phyloP scores from a whole-genome alignment of 1,140 invertebrate species.

The Heliconius hermathena region DNA sequence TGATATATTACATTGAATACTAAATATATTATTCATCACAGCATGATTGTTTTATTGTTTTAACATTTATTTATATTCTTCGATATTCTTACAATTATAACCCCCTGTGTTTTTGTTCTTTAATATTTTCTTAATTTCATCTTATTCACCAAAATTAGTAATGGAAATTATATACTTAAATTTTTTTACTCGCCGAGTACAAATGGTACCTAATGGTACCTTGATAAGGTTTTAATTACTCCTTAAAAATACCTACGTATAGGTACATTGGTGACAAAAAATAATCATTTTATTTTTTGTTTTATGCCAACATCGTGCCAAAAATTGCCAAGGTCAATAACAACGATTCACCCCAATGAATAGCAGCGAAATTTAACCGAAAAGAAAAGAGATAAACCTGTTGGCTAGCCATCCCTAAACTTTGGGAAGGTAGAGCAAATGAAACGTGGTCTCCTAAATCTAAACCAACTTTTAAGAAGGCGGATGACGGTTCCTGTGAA shows the following conservation, averaged over 20 bases:
- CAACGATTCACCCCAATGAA: conserved; percentile 6
- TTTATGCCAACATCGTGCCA: conserved; percentile 10
- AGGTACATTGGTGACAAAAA: neutral
- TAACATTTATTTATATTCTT: neutral
- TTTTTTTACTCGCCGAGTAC: neutral
- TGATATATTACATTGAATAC: conserved; percentile 55
- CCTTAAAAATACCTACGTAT: neutral
- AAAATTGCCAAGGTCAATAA: conserved; percentile 7
- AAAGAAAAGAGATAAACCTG: conserved; percentile 8
- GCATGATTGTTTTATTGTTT: conserved; percentile 42
- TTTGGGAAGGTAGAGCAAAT: neutral
- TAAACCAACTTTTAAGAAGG: conserved; percentile 3
- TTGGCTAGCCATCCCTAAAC: conserved; percentile 1
- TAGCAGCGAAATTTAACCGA: neutral
- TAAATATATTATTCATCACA: conserved; percentile 41
- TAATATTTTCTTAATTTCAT: no score
- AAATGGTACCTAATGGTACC: neutral
- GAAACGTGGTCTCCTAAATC: neutral
- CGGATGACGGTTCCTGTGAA: neutral
- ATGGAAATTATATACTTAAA: neutral
- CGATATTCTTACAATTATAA: neutral
- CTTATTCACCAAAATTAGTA: neutral
- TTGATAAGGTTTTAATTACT: neutral
- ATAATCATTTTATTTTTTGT: conserved; percentile 8
- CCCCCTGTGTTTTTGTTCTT: neutral